These are phyloP conservation scores for Spea multiplicata DNA, from an alignment of 2,113 vertebrate species.

Conservation along the genomic window DNA sequence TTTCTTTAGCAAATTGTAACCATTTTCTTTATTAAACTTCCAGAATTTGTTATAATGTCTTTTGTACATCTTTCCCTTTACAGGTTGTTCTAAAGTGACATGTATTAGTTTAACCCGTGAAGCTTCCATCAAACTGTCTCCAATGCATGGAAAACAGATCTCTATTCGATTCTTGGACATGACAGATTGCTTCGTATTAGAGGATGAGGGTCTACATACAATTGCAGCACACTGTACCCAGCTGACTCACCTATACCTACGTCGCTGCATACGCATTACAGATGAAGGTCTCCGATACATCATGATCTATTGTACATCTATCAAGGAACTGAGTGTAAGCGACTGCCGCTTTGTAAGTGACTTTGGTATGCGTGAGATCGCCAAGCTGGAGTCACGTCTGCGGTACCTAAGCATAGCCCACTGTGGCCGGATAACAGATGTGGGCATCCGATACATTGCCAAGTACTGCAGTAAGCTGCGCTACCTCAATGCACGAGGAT, in stretches of 20 bases:
- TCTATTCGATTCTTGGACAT: slow-evolving; percentile 94
- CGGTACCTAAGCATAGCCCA: slow-evolving; percentile 96
- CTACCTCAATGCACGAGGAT: slow-evolving; percentile 95
- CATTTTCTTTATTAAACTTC: no score
- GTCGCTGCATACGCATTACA: slow-evolving; percentile 88
- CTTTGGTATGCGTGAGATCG: slow-evolving; percentile 91
- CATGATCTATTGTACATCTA: slow-evolving; percentile 84
- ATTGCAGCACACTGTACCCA: slow-evolving; percentile 96
- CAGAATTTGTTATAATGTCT: background rate
- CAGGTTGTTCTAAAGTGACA: slow-evolving; percentile 96
- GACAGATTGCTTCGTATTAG: slow-evolving; percentile 94
- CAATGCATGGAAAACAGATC: slow-evolving; percentile 88
- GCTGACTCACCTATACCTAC: slow-evolving; percentile 93
- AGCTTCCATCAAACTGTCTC: slow-evolving; percentile 84
- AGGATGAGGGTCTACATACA: slow-evolving; percentile 91
- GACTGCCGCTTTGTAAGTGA: slow-evolving; percentile 94
- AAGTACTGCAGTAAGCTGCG: slow-evolving; percentile 95
- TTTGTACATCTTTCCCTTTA: slow-evolving; percentile 25
- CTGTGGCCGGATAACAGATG: slow-evolving; percentile 92
- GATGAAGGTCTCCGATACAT: slow-evolving; percentile 93
- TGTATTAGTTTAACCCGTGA: slow-evolving; percentile 94
- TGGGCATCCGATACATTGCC: slow-evolving; percentile 91
- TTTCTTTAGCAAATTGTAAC: no score
- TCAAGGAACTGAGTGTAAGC: slow-evolving; percentile 91
- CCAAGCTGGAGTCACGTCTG: slow-evolving; percentile 89